These are phyloP conservation scores for Temnothorax unifasciatus DNA, from an alignment of 2,888 invertebrate species.

Conservation along the genomic window DNA sequence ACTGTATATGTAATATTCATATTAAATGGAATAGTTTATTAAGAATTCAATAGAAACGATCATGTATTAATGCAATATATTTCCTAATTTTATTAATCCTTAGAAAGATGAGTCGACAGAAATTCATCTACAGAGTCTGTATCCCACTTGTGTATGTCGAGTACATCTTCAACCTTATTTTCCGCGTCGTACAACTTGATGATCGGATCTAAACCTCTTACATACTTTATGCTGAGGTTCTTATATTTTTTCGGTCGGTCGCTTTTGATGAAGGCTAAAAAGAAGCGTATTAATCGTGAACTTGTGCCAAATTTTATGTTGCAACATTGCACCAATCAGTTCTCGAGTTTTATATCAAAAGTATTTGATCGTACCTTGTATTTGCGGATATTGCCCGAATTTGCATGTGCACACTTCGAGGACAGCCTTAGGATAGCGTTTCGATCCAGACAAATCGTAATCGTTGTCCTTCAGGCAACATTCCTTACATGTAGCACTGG, in stretches of 20 bases:
- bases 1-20: constrained; percentile 55
- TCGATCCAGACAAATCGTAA: constrained; percentile 88
- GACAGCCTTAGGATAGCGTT: constrained; percentile 96
- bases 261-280: constrained; percentile 96
- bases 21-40: constrained; percentile 31
- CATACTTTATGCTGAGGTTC: constrained; percentile 96
- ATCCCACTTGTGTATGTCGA: constrained; percentile 99
- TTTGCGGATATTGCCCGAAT: constrained; percentile 99
- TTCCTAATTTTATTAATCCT: constrained; percentile 59
- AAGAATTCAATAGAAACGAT: constrained; percentile 37
- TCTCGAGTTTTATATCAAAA: background rate
- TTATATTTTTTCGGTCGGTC: constrained; percentile 96
- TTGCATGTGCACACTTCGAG: constrained; percentile 99
- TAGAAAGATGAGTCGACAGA: constrained; percentile 93
- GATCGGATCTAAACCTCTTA: constrained; percentile 97
- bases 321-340: background rate
- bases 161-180: constrained; percentile 94
- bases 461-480: constrained; percentile 93
- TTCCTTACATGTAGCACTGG: constrained; percentile 90
- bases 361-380: constrained; percentile 89
- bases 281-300: constrained; percentile 79
- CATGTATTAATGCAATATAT: constrained; percentile 32
- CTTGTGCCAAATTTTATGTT: constrained; percentile 13
- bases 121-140: constrained; percentile 99
- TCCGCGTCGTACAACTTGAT: constrained; percentile 96